A percentile compares a stretch with the other conserved stretches of the same genome.
phyloP scores from a whole-genome alignment of 2,888 invertebrate species.

The Eupsilia transversa region DNA sequence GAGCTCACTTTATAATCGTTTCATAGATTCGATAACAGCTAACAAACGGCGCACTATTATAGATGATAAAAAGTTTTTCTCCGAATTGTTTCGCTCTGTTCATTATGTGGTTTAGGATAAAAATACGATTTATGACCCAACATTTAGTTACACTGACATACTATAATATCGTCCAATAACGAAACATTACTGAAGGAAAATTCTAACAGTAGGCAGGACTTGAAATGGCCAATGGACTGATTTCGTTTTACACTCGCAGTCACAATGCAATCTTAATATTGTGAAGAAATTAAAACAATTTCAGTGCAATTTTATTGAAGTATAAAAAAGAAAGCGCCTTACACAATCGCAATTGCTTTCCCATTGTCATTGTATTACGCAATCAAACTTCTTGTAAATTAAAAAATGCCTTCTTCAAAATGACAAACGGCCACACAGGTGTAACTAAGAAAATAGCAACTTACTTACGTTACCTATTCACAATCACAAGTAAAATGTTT shows the following conservation, averaged over 20 bases:
- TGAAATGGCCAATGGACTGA: background rate
- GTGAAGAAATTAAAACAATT: background rate
- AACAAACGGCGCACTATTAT: conserved; percentile 33
- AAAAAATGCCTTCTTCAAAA: no score
- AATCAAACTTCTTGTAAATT: background rate
- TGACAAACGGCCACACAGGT: background rate
- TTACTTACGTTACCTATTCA: background rate
- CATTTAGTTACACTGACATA: background rate
- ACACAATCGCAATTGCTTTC: background rate
- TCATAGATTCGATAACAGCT: conserved; percentile 53
- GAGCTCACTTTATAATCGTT: conserved; percentile 16
- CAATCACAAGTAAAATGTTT: conserved; percentile 35
- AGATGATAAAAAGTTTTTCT: conserved; percentile 52
- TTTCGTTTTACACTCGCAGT: background rate
- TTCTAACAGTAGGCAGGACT: no score
- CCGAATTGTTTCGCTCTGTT: conserved; percentile 33
- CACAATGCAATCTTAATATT: background rate
- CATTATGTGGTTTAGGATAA: conserved; percentile 9
- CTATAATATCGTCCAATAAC: background rate
- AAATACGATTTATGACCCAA: background rate
- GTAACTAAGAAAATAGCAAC: background rate
- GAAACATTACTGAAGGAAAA: background rate
- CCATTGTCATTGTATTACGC: no score
- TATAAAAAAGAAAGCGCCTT: background rate
- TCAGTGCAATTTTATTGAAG: no score